Percentiles rank a stretch among this genome's conserved stretches.
These are phyloP conservation scores for Neodiprion virginianus DNA, from an alignment of 1,140 invertebrate species.

Conservation along the genomic window DNA sequence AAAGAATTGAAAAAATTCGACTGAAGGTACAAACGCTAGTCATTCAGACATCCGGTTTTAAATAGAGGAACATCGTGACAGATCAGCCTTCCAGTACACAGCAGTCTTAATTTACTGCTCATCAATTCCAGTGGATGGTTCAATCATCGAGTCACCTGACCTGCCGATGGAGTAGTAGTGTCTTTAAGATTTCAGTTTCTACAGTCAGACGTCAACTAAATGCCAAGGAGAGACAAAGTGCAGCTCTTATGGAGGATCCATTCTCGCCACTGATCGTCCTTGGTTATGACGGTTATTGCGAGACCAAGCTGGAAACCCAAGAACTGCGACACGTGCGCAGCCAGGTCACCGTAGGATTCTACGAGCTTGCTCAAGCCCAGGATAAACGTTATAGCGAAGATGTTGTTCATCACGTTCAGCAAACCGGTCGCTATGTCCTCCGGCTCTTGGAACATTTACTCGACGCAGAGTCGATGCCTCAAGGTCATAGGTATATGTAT, in stretches of 20 bases:
- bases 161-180: too few species aligned
- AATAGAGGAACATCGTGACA: too few species aligned
- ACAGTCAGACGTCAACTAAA: too few species aligned
- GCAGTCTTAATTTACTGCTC: too few species aligned
- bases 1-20: too few species aligned
- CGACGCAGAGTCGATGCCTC: conserved; percentile 79
- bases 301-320: conserved; percentile 58
- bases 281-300: conserved; percentile 64
- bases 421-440: conserved; percentile 72
- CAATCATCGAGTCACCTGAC: too few species aligned
- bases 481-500: conserved; percentile 66
- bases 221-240: too few species aligned
- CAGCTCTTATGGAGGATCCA: conserved; percentile 34
- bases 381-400: conserved; percentile 70
- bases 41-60: too few species aligned
- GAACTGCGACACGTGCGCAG: conserved; percentile 54
- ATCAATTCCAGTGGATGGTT: too few species aligned
- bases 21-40: too few species aligned
- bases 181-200: too few species aligned
- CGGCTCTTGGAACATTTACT: conserved; percentile 77
- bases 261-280: conserved; percentile 65
- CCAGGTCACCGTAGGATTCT: conserved; percentile 41
- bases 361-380: conserved; percentile 43
- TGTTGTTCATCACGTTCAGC: conserved; percentile 70
- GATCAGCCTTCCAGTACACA: too few species aligned